Conservation (phyloP, 2,113 vertebrate genomes). For the Calypte anna region DNA sequence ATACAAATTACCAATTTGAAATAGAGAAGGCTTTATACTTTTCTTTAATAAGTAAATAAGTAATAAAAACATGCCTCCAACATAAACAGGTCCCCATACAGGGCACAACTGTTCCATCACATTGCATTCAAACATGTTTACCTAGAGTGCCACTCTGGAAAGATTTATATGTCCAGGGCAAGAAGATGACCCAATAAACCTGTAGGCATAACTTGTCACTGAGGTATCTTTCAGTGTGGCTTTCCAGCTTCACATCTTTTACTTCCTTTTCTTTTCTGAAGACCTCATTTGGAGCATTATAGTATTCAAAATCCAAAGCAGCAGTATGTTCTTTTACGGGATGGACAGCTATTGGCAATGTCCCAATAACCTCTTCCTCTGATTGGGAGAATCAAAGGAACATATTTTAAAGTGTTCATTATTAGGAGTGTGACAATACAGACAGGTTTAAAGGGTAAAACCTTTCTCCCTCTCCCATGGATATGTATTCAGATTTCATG, state of each 20-base stretch:
- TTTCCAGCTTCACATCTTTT: not conserved
- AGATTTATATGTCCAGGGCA: not conserved
- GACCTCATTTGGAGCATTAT: not conserved
- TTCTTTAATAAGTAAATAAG: not conserved
- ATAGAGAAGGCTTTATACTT: not conserved
- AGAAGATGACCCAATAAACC: not conserved
- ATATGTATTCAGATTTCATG: not conserved
- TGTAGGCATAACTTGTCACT: not conserved
- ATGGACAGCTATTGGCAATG: not conserved
- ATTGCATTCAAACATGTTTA: not conserved
- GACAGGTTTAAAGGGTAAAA: not conserved
- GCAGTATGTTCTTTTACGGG: not conserved
- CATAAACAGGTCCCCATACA: not conserved
- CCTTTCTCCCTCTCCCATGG: not conserved
- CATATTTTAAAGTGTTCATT: not conserved
- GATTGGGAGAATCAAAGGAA: not conserved
- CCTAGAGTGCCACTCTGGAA: not conserved
- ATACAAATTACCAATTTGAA: not conserved
- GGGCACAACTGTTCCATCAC: not conserved
- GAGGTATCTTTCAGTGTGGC: not conserved
- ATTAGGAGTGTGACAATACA: not conserved
- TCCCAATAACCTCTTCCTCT: not conserved
- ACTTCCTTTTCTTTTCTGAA: not conserved
- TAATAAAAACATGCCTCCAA: not conserved
- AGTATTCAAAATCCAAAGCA: not conserved